phyloP scores from a whole-genome alignment of 2,113 vertebrate species.

The Silurus glanis region DNA sequence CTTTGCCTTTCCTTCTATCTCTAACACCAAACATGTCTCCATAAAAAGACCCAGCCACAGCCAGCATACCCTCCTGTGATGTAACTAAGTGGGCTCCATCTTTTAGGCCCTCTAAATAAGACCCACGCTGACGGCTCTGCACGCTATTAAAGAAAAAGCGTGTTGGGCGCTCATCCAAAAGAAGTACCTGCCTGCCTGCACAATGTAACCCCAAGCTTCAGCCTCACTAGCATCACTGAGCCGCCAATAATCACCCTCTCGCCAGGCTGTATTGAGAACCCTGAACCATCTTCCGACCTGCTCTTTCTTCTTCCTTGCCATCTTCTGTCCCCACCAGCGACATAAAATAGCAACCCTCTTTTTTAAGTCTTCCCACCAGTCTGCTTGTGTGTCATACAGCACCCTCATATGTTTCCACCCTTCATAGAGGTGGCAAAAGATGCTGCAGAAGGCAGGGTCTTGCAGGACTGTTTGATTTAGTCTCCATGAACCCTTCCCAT shows the following conservation, averaged over 20 bases:
- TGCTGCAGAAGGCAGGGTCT: not conserved
- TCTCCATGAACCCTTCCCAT: not conserved
- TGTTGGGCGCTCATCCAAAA: not conserved
- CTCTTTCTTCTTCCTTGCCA: too few relatives aligned
- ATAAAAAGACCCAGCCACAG: not conserved
- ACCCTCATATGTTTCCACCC: too few relatives aligned
- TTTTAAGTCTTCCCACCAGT: constrained; percentile 12
- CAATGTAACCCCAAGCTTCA: not conserved
- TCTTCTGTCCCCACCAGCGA: too few relatives aligned
- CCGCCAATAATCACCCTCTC: too few relatives aligned
- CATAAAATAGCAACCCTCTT: too few relatives aligned
- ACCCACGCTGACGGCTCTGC: not conserved
- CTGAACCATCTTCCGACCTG: too few relatives aligned
- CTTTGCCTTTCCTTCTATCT: too few relatives aligned
- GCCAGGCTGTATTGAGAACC: too few relatives aligned
- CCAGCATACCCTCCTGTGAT: not conserved
- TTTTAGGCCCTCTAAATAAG: not conserved
- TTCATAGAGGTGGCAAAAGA: not conserved
- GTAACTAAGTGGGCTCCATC: not conserved
- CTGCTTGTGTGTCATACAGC: not conserved
- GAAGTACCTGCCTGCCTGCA: not conserved
- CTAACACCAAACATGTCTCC: not conserved
- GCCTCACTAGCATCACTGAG: not conserved
- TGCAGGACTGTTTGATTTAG: not conserved
- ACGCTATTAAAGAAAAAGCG: not conserved